Evolutionary conservation across 2,888 invertebrate species (phyloP), one percentile per base, ranked within the genome.

Genomic region (Hydrotaea diabolus): DNA sequence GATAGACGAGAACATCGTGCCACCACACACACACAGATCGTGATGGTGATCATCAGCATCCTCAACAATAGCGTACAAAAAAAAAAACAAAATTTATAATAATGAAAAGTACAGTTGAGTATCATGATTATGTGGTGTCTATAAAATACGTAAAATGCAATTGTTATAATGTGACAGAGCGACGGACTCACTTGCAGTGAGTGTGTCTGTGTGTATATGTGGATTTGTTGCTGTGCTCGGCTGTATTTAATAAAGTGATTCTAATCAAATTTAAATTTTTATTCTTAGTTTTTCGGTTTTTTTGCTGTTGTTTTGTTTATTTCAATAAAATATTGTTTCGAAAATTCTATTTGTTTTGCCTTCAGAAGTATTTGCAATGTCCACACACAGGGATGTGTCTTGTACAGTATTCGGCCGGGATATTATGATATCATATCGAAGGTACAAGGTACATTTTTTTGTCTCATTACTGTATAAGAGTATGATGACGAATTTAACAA

Each of bases 221-320:
- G 39, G n/a, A n/a, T 39, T 39, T 39, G 39, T 39, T 8, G 2
- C 31, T 7, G 31, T 4, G 31, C 31, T 31, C 3, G 2, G 7
- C 7, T 31, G 31, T 11, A 39, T 57, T 82, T 82, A 80, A 77
- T 80, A 77, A 74, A 80, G 77, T 82, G 74, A 71, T 82, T 31
- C 69, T 82, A 78, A 81, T 84, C 77, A 84, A 81, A 77, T 72
- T 39, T 23, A 77, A 64, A 17, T 79, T 53, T 82, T 83, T 83
- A 36, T 71, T 71, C 31, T 39, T 55, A 72, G 55, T 53, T 80
- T 75, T 62, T 76, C 19, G 31, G 80, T 82, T 31, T 13, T 43
- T 36, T 39, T 39, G 55, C 55, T 82, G 66, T 62, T 78, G 57
- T 62, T 43, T 36, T 3, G 36, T 73, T 57, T 46, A 59, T 66